Percentiles rank a stretch among this genome's conserved stretches.
phyloP scores from a whole-genome alignment of 2,888 invertebrate species.

The Drosophila limbata region DNA sequence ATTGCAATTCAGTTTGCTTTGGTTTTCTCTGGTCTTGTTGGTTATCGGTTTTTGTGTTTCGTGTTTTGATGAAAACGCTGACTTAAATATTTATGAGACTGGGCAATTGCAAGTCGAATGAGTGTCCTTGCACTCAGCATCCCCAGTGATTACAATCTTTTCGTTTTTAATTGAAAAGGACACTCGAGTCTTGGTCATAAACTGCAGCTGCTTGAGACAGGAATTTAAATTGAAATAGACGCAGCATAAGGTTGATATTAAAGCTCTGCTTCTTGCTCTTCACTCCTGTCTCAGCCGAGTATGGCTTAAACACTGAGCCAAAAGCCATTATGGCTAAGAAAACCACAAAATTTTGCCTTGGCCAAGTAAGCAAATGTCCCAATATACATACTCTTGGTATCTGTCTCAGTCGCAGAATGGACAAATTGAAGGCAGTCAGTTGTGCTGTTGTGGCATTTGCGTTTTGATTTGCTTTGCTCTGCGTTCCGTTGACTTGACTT shows the following conservation, averaged over 20 bases:
- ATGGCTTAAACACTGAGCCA: slow-evolving; percentile 13
- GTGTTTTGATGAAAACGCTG: slow-evolving; percentile 4
- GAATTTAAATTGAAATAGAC: slow-evolving; percentile 48
- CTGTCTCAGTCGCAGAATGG: slow-evolving; percentile 2
- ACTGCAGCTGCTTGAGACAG: slow-evolving; percentile 60
- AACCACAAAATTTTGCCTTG: slow-evolving; percentile 44
- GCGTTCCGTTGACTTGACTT: slow-evolving; percentile 11
- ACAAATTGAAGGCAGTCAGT: slow-evolving; percentile 45
- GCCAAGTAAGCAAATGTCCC: slow-evolving; percentile 29
- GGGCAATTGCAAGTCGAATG: slow-evolving; percentile 39
- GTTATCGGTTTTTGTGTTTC: slow-evolving; percentile 8
- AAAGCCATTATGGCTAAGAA: slow-evolving; percentile 38
- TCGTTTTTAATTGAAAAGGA: slow-evolving; percentile 55
- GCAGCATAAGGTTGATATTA: slow-evolving; percentile 31
- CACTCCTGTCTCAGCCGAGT: neutral
- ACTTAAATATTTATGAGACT: slow-evolving; percentile 39
- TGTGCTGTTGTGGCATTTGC: slow-evolving; percentile 15
- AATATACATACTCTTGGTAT: slow-evolving; percentile 21
- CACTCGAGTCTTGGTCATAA: slow-evolving; percentile 34
- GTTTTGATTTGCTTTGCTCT: slow-evolving; percentile 44
- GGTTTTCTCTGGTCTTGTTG: neutral
- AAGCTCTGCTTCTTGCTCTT: slow-evolving; percentile 15
- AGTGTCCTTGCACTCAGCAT: slow-evolving; percentile 22
- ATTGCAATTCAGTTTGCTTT: slow-evolving; percentile 23
- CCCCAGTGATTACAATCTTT: slow-evolving; percentile 22